A percentile compares a stretch with the other conserved stretches of the same genome.
phyloP scores from a whole-genome alignment of 2,888 invertebrate species.

The Neria commutata region DNA sequence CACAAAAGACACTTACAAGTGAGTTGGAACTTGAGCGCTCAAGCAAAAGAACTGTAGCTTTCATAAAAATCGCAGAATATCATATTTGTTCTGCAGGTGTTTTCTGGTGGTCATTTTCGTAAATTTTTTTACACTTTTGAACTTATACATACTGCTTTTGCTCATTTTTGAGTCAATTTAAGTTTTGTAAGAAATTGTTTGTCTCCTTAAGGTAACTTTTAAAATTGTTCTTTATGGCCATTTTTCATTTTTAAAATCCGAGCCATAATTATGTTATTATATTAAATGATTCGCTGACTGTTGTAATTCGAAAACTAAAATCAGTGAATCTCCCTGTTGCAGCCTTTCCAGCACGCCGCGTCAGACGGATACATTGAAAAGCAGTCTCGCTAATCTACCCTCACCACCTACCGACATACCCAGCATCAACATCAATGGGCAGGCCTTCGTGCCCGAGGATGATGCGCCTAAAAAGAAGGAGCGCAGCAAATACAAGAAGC shows the following conservation, averaged over 20 bases:
- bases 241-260: not conserved
- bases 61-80: too few relatives aligned
- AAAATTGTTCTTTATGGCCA: not conserved
- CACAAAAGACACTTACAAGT: constrained; percentile 31
- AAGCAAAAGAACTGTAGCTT: too few relatives aligned
- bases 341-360: not conserved
- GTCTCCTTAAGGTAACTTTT: not conserved
- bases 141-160: too few relatives aligned
- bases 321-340: too few relatives aligned
- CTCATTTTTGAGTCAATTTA: too few relatives aligned
- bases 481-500: constrained; percentile 25
- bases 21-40: constrained; percentile 13
- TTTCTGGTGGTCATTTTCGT: not conserved
- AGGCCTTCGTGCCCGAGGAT: constrained; percentile 23
- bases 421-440: constrained; percentile 32
- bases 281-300: too few relatives aligned
- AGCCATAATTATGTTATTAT: too few relatives aligned
- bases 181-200: not conserved
- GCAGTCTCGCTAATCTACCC: constrained; percentile 5
- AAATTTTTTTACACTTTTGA: not conserved
- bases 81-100: too few relatives aligned
- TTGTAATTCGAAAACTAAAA: too few relatives aligned
- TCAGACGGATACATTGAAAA: not conserved
- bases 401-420: constrained; percentile 29
- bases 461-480: constrained; percentile 25